These are phyloP conservation scores for Periophthalmodon schlosseri DNA, from an alignment of 2,113 vertebrate species.

Conservation along the genomic window DNA sequence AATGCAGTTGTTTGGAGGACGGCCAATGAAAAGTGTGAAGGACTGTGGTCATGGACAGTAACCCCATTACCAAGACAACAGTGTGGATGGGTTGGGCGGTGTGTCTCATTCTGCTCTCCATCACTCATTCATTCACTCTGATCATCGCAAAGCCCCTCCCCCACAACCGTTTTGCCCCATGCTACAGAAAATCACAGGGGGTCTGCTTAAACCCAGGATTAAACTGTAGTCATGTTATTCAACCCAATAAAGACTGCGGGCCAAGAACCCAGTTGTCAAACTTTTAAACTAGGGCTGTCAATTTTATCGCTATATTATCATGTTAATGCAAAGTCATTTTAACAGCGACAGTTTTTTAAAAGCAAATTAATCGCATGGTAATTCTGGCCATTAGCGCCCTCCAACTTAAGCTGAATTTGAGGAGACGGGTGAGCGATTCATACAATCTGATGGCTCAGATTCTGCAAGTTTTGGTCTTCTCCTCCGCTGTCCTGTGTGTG, in stretches of 20 bases:
- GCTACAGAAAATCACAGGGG: slow-evolving; percentile 36
- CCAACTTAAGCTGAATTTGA: too few species aligned
- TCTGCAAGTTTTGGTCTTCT: too few species aligned
- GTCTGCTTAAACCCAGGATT: slow-evolving; percentile 40
- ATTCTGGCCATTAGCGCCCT: too few species aligned
- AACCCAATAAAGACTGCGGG: slow-evolving; percentile 7
- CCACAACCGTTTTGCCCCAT: slow-evolving; percentile 44
- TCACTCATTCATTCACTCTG: slow-evolving; percentile 28
- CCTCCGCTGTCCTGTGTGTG: too few species aligned
- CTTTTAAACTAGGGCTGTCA: not conserved
- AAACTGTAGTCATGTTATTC: slow-evolving; percentile 34
- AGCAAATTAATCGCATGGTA: too few species aligned
- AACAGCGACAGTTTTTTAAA: too few species aligned
- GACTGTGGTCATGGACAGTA: not conserved
- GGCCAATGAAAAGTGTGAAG: not conserved
- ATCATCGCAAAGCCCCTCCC: slow-evolving; percentile 37
- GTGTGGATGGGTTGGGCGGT: not conserved
- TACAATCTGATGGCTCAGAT: too few species aligned
- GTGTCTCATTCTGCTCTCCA: not conserved
- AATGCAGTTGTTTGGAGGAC: not conserved
- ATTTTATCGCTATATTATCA: too few species aligned
- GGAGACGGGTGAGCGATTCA: too few species aligned
- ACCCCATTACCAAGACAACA: not conserved
- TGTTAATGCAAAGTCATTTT: too few species aligned
- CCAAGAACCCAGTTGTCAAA: not conserved